Percentiles rank a stretch among this genome's conserved stretches.
These are phyloP conservation scores for Eilema griseolum DNA, from an alignment of 2,888 invertebrate genomes.

Conservation along the genomic window DNA sequence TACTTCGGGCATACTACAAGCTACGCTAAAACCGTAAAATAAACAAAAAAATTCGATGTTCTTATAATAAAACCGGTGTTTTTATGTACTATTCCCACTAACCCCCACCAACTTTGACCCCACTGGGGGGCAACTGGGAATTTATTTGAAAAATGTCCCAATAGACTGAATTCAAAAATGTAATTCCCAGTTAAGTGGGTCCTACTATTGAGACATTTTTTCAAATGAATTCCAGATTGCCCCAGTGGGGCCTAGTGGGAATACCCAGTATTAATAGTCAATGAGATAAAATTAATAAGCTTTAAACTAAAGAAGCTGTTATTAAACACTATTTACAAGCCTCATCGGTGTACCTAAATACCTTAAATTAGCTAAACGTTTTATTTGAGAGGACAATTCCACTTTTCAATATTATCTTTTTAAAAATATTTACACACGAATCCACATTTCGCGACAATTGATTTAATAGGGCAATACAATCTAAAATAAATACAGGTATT, in stretches of 20 bases:
- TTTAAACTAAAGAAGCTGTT: slow-evolving; percentile 60
- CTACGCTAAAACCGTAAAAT: slow-evolving; percentile 46
- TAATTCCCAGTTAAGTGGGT: too few species aligned
- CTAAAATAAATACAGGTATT: slow-evolving; percentile 45
- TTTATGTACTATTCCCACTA: too few species aligned
- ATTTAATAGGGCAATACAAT: slow-evolving; percentile 45
- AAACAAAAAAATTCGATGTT: slow-evolving; percentile 64
- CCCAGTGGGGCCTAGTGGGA: too few species aligned
- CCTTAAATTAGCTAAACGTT: slow-evolving; percentile 59
- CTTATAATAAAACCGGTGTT: slow-evolving; percentile 49
- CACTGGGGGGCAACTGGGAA: too few species aligned
- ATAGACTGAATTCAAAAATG: too few species aligned
- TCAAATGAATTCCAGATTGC: too few species aligned
- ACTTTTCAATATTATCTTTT: slow-evolving; percentile 66
- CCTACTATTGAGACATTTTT: too few species aligned
- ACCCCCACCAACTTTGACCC: too few species aligned
- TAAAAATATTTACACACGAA: slow-evolving; percentile 74
- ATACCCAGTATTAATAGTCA: slow-evolving; percentile 34
- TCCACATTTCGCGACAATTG: slow-evolving; percentile 62
- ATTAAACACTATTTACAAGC: slow-evolving; percentile 78
- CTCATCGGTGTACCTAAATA: slow-evolving; percentile 62
- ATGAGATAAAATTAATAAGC: slow-evolving; percentile 48
- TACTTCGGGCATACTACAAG: slow-evolving; percentile 54
- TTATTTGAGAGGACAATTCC: slow-evolving; percentile 78
- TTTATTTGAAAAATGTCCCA: too few species aligned